Conservation (phyloP, 1,140 invertebrate genomes). For the Eufriesea mexicana region DNA sequence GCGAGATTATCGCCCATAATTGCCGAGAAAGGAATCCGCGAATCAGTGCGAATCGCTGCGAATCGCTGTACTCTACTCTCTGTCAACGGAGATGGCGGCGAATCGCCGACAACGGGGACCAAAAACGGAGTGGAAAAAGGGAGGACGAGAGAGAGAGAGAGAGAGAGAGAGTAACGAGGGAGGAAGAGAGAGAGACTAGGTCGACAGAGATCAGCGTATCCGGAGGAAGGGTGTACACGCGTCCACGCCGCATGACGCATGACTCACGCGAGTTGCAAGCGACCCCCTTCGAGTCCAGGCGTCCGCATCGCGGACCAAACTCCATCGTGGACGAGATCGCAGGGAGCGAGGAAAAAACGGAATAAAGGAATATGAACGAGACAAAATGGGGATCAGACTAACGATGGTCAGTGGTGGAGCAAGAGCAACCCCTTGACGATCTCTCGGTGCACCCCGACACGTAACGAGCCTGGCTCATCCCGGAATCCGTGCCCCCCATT, state of each 20-base stretch:
- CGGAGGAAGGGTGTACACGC: conserved; percentile 43
- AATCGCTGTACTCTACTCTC: too few species aligned
- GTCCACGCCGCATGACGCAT: conserved; percentile 67
- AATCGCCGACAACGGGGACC: neutral
- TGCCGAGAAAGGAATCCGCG: too few species aligned
- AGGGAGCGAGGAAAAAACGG: too few species aligned
- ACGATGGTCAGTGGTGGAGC: conserved; percentile 46
- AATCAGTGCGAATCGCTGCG: too few species aligned
- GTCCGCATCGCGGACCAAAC: conserved; percentile 20
- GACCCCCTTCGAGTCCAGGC: conserved; percentile 44
- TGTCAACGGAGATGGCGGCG: too few species aligned
- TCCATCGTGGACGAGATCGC: conserved; percentile 3
- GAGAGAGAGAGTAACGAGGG: too few species aligned
- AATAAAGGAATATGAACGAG: neutral
- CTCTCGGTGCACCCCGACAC: neutral
- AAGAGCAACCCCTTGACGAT: conserved; percentile 31
- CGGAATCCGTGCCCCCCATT: too few species aligned
- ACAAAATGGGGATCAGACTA: conserved; percentile 1
- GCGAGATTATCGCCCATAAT: too few species aligned
- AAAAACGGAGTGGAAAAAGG: too few species aligned
- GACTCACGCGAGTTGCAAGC: conserved; percentile 66
- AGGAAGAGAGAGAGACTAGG: neutral
- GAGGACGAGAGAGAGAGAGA: too few species aligned
- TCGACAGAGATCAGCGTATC: neutral
- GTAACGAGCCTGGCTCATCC: conserved; percentile 20